Conservation (phyloP, 2,888 invertebrate genomes). For the Gnatocerus cornutus region DNA sequence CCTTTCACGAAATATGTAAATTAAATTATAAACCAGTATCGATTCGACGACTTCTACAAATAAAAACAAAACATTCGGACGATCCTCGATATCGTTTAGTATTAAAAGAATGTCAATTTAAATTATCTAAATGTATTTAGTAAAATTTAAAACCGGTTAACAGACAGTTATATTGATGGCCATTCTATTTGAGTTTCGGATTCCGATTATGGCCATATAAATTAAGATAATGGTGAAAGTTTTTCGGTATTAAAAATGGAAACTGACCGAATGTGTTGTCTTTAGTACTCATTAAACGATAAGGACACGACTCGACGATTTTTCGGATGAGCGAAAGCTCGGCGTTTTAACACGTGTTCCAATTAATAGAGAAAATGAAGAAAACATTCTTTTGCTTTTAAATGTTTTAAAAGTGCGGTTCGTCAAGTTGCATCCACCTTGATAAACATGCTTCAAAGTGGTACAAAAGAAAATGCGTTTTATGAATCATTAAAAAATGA, state of each 20-base stretch:
- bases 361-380: too few species aligned
- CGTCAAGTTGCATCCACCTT: slow-evolving; percentile 10
- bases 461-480: slow-evolving; percentile 5
- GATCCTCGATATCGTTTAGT: slow-evolving; percentile 63
- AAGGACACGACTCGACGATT: slow-evolving; percentile 13
- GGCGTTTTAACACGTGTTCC: slow-evolving; percentile 29
- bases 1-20: slow-evolving; percentile 55
- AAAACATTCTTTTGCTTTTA: slow-evolving; percentile 13
- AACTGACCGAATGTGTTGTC: slow-evolving; percentile 52
- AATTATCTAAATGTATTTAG: slow-evolving; percentile 67
- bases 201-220: slow-evolving; percentile 65
- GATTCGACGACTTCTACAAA: slow-evolving; percentile 47
- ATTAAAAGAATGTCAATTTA: slow-evolving; percentile 69
- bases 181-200: slow-evolving; percentile 62
- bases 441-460: slow-evolving; percentile 15
- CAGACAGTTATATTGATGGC: slow-evolving; percentile 62
- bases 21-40: slow-evolving; percentile 53
- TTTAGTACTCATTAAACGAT: slow-evolving; percentile 43
- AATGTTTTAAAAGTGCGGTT: slow-evolving; percentile 13
- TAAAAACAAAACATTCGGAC: slow-evolving; percentile 54
- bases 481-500: slow-evolving; percentile 6
- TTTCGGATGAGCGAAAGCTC: slow-evolving; percentile 30
- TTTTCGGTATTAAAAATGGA: slow-evolving; percentile 54
- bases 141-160: slow-evolving; percentile 66
- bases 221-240: slow-evolving; percentile 68